phyloP scores from a whole-genome alignment of 2,888 invertebrate species.

The Ennomos fuscantarius region DNA sequence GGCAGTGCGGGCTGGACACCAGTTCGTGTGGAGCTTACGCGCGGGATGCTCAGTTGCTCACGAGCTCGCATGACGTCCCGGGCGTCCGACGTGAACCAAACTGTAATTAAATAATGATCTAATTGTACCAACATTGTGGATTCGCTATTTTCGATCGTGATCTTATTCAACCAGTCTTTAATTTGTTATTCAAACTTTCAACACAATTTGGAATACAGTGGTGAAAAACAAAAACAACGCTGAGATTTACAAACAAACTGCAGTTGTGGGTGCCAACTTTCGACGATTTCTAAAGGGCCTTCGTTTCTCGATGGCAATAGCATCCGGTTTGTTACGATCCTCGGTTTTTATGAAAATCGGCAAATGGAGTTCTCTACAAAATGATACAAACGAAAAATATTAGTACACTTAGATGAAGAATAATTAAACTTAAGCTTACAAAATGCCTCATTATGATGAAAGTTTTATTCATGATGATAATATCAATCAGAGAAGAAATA shows the following conservation, averaged over 20 bases:
- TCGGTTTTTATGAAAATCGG: conserved; percentile 55
- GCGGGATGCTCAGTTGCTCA: conserved; percentile 62
- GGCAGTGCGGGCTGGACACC: conserved; percentile 57
- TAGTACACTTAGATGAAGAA: too few species aligned
- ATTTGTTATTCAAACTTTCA: conserved; percentile 28
- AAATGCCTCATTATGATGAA: conserved; percentile 83
- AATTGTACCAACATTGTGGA: conserved; percentile 70
- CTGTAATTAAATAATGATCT: conserved; percentile 84
- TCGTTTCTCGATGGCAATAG: conserved; percentile 62
- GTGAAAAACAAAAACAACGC: conserved; percentile 42
- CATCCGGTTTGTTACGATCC: conserved; percentile 52
- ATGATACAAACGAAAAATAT: background rate
- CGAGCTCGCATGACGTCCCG: conserved; percentile 51
- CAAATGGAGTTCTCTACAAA: conserved; percentile 46
- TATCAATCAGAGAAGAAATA: conserved; percentile 78
- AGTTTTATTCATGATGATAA: conserved; percentile 80
- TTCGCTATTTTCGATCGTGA: conserved; percentile 74
- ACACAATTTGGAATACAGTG: conserved; percentile 38
- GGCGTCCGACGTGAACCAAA: conserved; percentile 53
- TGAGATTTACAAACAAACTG: conserved; percentile 43
- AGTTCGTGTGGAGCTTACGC: conserved; percentile 57
- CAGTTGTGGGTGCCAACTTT: conserved; percentile 60
- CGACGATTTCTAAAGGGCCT: conserved; percentile 74
- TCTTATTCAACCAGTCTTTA: conserved; percentile 38
- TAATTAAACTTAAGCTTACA: conserved; percentile 26